Base-by-base conservation (phyloP, 2,113 vertebrate genomes). In the Chloroceryle aenea region DNA sequence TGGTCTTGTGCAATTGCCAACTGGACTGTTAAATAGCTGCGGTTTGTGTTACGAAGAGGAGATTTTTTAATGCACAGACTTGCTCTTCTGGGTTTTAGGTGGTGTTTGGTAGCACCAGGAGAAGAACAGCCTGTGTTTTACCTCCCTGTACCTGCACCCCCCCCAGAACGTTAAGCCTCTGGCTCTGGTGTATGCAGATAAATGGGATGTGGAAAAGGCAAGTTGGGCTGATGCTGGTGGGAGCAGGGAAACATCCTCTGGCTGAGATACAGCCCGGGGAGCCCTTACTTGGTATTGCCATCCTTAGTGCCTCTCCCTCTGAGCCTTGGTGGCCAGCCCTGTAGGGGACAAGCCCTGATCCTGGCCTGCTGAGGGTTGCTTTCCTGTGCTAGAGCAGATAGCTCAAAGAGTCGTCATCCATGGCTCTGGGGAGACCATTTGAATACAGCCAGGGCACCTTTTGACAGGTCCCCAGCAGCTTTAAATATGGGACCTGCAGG, bases 1-100 rank as follows among this genome's bases (percentile, higher is more conserved):
- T 50, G 88, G 53, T 91, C 58, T 75, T 69, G 81, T 85, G 94
- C 82, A 96, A 91, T 89, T 95, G 79, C 90, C 96, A 93, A 34
- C 91, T 92, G 93, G 94, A 38, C 91, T 86, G 92, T 95, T 93
- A 93, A 96, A 94, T 80, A 92, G 95, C 94, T 77, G 75, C 2
- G 43, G 68, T 96, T 89, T 94, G 83, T 91, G 94, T 95, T 96
- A 84, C 5, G 25, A 68, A 63, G 89, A 75, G 95, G 90, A 68
- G 82, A 34, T 26, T 79, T 95, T 95, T 91, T 88, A 96, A 63
- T 48, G 47, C 78, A 17, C 10, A 32, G 81, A 2, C 58, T 81
- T 16, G 42, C 64, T 84, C 53, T 48, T 71, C 43, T 50, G 84
- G 32, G 20, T 34, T 69, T 68, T 4, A 48, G 91, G 36, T 19